Conservation (phyloP, 2,888 invertebrate genomes). For the Cataglyphis livida region DNA sequence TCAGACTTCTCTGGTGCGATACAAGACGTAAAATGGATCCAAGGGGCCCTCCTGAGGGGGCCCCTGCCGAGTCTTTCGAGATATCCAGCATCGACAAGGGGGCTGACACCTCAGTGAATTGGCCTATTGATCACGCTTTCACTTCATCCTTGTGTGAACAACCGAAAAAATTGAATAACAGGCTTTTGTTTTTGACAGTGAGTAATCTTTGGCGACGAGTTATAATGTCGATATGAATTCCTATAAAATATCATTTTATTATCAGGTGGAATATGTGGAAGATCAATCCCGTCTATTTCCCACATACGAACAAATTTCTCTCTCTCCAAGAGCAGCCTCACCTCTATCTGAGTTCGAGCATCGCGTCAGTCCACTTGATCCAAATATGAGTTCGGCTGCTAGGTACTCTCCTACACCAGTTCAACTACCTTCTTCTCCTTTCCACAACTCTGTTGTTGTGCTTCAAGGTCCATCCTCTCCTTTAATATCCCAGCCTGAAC, state of each 20-base stretch:
- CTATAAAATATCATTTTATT: slow-evolving; percentile 27
- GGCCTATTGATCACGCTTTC: slow-evolving; percentile 77
- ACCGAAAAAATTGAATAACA: slow-evolving; percentile 80
- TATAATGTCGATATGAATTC: background rate
- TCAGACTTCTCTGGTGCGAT: slow-evolving; percentile 59
- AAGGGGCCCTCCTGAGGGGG: slow-evolving; percentile 85
- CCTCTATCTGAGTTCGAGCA: slow-evolving; percentile 84
- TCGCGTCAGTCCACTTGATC: slow-evolving; percentile 84
- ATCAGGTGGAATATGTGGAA: slow-evolving; percentile 83
- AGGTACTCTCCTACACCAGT: slow-evolving; percentile 88
- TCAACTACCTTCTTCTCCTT: slow-evolving; percentile 82
- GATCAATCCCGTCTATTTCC: slow-evolving; percentile 83
- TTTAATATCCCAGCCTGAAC: slow-evolving; percentile 80
- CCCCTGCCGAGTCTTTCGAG: slow-evolving; percentile 83
- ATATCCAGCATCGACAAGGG: slow-evolving; percentile 80
- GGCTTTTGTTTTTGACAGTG: slow-evolving; percentile 82
- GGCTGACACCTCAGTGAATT: slow-evolving; percentile 76
- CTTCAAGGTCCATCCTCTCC: slow-evolving; percentile 83
- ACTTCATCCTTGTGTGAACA: slow-evolving; percentile 77
- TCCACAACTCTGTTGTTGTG: slow-evolving; percentile 83
- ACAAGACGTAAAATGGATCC: slow-evolving; percentile 80
- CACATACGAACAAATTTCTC: slow-evolving; percentile 82
- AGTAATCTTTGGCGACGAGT: slow-evolving; percentile 59
- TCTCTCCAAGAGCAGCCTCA: slow-evolving; percentile 82
- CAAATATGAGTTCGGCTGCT: slow-evolving; percentile 87